Conservation (phyloP, 2,113 vertebrate species). For the Burhinus oedicnemus region DNA sequence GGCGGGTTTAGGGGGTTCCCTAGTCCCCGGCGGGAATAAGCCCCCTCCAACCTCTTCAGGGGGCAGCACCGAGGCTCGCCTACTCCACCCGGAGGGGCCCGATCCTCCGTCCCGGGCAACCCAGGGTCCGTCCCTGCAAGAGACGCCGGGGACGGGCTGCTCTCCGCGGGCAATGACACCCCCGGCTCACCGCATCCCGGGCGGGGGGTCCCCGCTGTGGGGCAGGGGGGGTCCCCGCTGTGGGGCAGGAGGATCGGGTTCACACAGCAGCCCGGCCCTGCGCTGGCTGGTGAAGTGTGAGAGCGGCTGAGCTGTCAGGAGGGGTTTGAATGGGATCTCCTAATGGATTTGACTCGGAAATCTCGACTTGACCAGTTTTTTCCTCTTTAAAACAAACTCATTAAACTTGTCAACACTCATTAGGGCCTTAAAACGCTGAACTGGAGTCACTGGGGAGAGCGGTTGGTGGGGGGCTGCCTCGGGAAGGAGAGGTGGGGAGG, state of each 20-base stretch:
- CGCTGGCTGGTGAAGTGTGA: constrained; percentile 60
- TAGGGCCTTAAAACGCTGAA: constrained; percentile 88
- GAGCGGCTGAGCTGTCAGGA: constrained; percentile 83
- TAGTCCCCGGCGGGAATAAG: fast-evolving
- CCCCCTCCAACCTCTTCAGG: not conserved
- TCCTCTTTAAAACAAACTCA: constrained; percentile 90
- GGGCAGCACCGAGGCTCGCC: not conserved
- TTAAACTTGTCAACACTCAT: constrained; percentile 98
- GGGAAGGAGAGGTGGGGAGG: not conserved
- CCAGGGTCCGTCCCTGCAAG: too few species aligned
- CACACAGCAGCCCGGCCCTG: not conserved
- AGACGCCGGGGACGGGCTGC: not conserved
- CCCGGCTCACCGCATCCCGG: not conserved
- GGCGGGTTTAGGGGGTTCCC: not conserved
- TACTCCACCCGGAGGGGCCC: too few species aligned
- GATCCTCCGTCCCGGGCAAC: not conserved
- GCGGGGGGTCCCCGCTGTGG: not conserved
- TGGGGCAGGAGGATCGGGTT: not conserved
- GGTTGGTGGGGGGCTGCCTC: constrained; percentile 11
- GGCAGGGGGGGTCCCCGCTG: not conserved
- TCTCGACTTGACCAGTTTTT: constrained; percentile 90
- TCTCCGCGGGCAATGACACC: not conserved
- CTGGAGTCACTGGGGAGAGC: constrained; percentile 76
- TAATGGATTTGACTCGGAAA: constrained; percentile 95
- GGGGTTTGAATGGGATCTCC: constrained; percentile 81